Conservation (phyloP, 2,797 vertebrate species). For the Labroides dimidiatus region DNA sequence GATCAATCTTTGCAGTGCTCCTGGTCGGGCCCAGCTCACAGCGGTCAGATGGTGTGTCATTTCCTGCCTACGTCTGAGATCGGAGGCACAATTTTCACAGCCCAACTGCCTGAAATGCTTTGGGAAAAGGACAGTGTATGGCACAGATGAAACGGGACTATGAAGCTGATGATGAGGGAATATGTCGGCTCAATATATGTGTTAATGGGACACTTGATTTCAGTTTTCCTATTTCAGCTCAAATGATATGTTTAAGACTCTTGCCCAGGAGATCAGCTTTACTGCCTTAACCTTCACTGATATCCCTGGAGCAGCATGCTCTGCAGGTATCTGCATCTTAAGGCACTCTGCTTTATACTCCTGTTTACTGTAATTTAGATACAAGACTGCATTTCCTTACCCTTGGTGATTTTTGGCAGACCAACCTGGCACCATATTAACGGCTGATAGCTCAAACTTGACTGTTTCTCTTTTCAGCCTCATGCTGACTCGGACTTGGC, state of each 20-base stretch:
- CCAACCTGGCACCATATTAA: slow-evolving; percentile 13
- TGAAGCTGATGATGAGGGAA: slow-evolving; percentile 73
- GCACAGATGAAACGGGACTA: slow-evolving; percentile 66
- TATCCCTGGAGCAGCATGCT: slow-evolving; percentile 25
- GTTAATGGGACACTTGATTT: slow-evolving; percentile 75
- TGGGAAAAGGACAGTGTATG: slow-evolving; percentile 55
- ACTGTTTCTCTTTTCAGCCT: slow-evolving; percentile 34
- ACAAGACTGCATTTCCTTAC: slow-evolving; percentile 6
- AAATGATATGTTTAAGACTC: slow-evolving; percentile 61
- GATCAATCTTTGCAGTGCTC: slow-evolving; percentile 80
- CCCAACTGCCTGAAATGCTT: slow-evolving; percentile 75
- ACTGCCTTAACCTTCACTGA: slow-evolving; percentile 40
- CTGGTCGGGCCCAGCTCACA: slow-evolving; percentile 50
- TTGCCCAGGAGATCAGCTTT: slow-evolving; percentile 39
- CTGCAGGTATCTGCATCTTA: slow-evolving; percentile 22
- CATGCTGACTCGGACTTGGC: slow-evolving; percentile 28
- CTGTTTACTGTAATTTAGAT: slow-evolving; percentile 16
- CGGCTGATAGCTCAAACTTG: slow-evolving; percentile 10
- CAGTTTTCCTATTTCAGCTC: slow-evolving; percentile 61
- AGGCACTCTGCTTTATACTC: not conserved
- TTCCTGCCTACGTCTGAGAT: slow-evolving; percentile 79
- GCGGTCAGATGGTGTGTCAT: slow-evolving; percentile 71
- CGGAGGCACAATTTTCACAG: slow-evolving; percentile 82
- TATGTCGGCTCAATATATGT: slow-evolving; percentile 75
- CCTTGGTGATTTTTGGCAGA: slow-evolving; percentile 25